A percentile compares a stretch with the other conserved stretches of the same genome.
Conservation (phyloP, 2,797 vertebrate species). For the Gymnocypris eckloni region DNA sequence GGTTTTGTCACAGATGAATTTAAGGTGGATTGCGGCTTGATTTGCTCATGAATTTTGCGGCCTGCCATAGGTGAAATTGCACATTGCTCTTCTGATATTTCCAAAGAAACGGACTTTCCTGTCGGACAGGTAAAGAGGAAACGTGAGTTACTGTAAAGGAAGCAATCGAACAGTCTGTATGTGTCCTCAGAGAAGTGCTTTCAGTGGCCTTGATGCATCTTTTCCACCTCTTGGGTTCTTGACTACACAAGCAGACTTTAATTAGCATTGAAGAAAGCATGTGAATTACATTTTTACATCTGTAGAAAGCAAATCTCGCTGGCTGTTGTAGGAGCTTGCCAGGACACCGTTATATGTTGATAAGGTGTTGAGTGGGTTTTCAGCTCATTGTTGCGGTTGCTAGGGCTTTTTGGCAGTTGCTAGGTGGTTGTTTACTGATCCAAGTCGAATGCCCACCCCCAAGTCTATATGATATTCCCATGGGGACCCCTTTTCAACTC, state of each 20-base stretch:
- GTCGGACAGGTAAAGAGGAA: constrained; percentile 6
- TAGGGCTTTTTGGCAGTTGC: neutral
- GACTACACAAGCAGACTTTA: constrained; percentile 2
- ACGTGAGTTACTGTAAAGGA: constrained; percentile 2
- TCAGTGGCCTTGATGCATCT: neutral
- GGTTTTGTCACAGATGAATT: constrained; percentile 53
- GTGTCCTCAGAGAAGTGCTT: neutral
- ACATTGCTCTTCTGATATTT: constrained; percentile 22
- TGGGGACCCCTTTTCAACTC: neutral
- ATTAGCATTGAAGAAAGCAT: neutral
- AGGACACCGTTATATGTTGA: neutral
- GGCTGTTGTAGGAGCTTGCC: neutral
- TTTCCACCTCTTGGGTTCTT: neutral
- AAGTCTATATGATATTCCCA: neutral
- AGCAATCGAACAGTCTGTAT: constrained; percentile 15
- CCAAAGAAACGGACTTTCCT: constrained; percentile 29
- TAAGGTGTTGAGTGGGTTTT: constrained; percentile 16
- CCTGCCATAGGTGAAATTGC: constrained; percentile 42
- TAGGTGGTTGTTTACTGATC: neutral
- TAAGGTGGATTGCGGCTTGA: constrained; percentile 34
- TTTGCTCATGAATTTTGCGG: constrained; percentile 35
- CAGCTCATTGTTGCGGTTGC: neutral
- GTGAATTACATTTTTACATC: neutral
- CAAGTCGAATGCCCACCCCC: neutral
- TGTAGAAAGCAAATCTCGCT: neutral